Base-by-base conservation (phyloP, 2,113 vertebrate genomes). In the Ciconia stormi region DNA sequence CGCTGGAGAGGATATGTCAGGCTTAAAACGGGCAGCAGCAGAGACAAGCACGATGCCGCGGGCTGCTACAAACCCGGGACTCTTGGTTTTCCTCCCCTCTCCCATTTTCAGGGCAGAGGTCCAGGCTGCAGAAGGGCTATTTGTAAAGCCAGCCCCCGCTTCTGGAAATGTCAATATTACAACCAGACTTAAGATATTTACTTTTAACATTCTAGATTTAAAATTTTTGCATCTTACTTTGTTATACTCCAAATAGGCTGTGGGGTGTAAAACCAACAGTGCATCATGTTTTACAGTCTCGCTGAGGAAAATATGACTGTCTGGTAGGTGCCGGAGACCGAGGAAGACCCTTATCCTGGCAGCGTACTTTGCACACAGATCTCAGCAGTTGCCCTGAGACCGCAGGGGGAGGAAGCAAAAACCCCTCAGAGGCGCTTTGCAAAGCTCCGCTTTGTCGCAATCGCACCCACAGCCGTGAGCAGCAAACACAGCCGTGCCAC, bases 241-340 rank as follows among this genome's bases (percentile, higher is more conserved):
- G 0, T 34, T 44, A 22, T 16, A 16, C 47, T 30, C 23, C 6
- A 12, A 80, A 20, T 13, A 21, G 46, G 32, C 2, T 4, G 42
- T 15, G 34, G 23, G 40, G 5, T 23, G 62, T 52, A 42, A 82
- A 92, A 14, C 40, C 30, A 52, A 4, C 2, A 9, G 3, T 8
- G 13, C 27, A 22, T 10, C 13, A 3, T 1, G 5, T n/a, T 66
- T 27, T 11, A 7, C 6, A 11, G 14, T 22, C n/a, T n/a, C 20
- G 1, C 0, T 2, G 8, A 36, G n/a, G 42, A 16, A 14, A 14
- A 50, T 1, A 4, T 1, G 10, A 40, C 4, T 22, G 14, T 3
- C 13, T 8, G 26, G 26, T 5, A 52, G 38, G 11, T 14, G 6
- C 34, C 8, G 38, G 16, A 6, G 30, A 10, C 32, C 13, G n/a